Conservation (phyloP, 2,888 invertebrate species). For the Griposia aprilina region DNA sequence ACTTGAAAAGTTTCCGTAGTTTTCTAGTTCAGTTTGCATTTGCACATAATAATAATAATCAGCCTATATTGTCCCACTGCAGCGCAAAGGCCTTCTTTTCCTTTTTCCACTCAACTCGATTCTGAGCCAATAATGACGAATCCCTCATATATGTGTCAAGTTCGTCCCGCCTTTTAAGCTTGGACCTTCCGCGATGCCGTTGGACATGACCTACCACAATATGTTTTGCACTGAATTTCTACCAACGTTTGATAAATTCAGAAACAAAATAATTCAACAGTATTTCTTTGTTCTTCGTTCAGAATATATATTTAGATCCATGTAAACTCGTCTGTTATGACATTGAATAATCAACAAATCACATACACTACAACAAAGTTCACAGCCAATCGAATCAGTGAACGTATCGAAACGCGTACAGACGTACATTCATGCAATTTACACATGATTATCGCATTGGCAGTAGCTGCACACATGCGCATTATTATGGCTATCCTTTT, state of each 20-base stretch:
- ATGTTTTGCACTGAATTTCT: slow-evolving; percentile 4
- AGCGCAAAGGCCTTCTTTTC: too few relatives aligned
- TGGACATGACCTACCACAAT: slow-evolving; percentile 38
- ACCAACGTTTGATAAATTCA: slow-evolving; percentile 10
- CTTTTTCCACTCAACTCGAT: too few relatives aligned
- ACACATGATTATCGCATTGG: slow-evolving; percentile 75
- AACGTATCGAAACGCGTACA: slow-evolving; percentile 68
- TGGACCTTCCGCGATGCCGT: too few relatives aligned
- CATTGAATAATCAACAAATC: slow-evolving; percentile 62
- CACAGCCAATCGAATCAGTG: slow-evolving; percentile 75
- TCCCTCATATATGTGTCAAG: too few relatives aligned
- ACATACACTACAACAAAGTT: slow-evolving; percentile 67
- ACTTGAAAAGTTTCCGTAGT: neutral
- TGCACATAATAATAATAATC: neutral
- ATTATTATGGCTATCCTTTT: slow-evolving; percentile 78
- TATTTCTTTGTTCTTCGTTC: slow-evolving; percentile 28
- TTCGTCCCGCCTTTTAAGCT: too few relatives aligned
- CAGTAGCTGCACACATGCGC: slow-evolving; percentile 72
- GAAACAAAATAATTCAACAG: slow-evolving; percentile 9
- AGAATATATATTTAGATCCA: slow-evolving; percentile 23
- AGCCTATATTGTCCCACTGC: too few relatives aligned
- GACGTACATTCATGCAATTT: slow-evolving; percentile 66
- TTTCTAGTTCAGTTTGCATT: neutral
- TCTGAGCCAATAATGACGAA: too few relatives aligned
- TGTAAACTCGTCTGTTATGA: slow-evolving; percentile 37